Evolutionary conservation across 2,888 invertebrate genomes (phyloP).

Genomic region (Pheosia tremula): DNA sequence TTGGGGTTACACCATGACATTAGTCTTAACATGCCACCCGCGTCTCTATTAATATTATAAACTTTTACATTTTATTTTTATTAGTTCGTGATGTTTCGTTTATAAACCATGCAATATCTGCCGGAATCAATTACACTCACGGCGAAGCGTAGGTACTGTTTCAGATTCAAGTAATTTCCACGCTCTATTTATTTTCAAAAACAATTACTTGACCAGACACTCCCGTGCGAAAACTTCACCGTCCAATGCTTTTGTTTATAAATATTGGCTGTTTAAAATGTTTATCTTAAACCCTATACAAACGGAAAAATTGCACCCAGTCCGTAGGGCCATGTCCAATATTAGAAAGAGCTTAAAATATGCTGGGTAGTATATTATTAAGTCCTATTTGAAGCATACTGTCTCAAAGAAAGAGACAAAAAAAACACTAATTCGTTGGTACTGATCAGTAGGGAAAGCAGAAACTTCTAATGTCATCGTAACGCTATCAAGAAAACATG

Average conservation of each 20-base stretch:
- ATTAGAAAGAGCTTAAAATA: too few relatives aligned
- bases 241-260: slow-evolving; percentile 34
- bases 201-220: slow-evolving; percentile 15
- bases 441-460: too few relatives aligned
- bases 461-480: too few relatives aligned
- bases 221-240: slow-evolving; percentile 24
- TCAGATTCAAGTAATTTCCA: slow-evolving; percentile 16
- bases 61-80: background rate
- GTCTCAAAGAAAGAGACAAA: too few relatives aligned
- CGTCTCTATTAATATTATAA: background rate
- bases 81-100: background rate
- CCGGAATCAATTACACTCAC: slow-evolving; percentile 1
- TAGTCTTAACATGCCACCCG: background rate
- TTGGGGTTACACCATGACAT: too few relatives aligned
- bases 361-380: too few relatives aligned
- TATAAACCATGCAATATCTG: background rate
- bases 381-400: too few relatives aligned
- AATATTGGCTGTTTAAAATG: slow-evolving; percentile 11
- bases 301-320: too few relatives aligned
- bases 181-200: slow-evolving; percentile 22
- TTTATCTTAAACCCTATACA: too few relatives aligned
- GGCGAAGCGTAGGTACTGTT: background rate
- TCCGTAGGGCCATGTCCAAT: too few relatives aligned
- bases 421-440: too few relatives aligned
- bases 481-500: too few relatives aligned